Conservation (phyloP, 2,888 invertebrate genomes). For the Ophioninae sp. region DNA sequence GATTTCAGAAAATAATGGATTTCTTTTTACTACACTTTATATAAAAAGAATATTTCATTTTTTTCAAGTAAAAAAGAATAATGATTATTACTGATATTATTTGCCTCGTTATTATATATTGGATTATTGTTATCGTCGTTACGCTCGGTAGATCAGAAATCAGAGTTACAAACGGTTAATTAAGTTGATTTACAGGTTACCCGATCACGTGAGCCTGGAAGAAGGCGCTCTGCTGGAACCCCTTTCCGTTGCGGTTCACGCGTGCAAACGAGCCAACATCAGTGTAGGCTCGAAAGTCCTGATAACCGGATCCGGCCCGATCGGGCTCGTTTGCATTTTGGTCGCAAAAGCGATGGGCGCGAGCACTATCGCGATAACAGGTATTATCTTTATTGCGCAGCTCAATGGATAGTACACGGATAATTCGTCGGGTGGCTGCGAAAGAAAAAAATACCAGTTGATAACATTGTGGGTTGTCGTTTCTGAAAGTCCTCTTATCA, state of each 20-base stretch:
- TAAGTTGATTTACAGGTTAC: conserved; percentile 84
- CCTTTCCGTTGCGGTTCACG: conserved; percentile 95
- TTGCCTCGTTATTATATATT: neutral
- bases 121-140: neutral
- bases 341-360: conserved; percentile 94
- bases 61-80: neutral
- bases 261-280: conserved; percentile 92
- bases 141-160: neutral
- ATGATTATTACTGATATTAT: neutral
- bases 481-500: neutral
- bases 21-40: too few species aligned
- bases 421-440: neutral
- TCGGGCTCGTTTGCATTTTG: conserved; percentile 91
- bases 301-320: conserved; percentile 93
- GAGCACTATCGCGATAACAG: conserved; percentile 88
- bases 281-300: conserved; percentile 87
- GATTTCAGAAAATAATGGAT: too few species aligned
- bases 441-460: neutral
- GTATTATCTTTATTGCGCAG: conserved; percentile 78
- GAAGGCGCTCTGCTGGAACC: conserved; percentile 98
- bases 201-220: conserved; percentile 93
- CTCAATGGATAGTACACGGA: neutral
- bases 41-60: too few species aligned
- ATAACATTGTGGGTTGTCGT: neutral
- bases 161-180: neutral